Conservation (phyloP, 2,888 invertebrate species). For the Lasioglossum marginatum region DNA sequence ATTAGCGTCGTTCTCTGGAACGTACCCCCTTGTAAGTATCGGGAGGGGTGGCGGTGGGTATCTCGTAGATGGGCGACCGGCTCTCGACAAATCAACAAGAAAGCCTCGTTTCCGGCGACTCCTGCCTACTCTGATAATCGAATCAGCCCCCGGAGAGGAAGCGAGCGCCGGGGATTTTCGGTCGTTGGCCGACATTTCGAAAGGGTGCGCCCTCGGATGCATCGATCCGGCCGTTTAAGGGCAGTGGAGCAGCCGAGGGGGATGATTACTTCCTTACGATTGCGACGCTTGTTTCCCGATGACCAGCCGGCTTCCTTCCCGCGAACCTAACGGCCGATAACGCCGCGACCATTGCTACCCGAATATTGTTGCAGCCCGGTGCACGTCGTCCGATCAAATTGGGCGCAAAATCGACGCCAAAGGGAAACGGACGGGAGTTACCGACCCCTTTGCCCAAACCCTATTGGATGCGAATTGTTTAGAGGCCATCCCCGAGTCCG, state of each 20-base stretch:
- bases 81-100: constrained; percentile 39
- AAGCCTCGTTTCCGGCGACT: constrained; percentile 47
- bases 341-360: constrained; percentile 15
- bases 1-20: neutral
- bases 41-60: neutral
- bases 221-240: constrained; percentile 63
- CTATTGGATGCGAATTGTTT: neutral
- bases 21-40: neutral
- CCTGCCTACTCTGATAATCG: constrained; percentile 45
- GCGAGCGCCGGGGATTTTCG: constrained; percentile 48
- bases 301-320: constrained; percentile 46
- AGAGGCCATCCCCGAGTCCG: neutral
- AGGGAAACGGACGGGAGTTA: neutral
- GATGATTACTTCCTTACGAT: constrained; percentile 63
- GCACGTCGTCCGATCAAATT: constrained; percentile 36
- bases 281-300: constrained; percentile 56
- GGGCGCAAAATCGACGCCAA: constrained; percentile 13
- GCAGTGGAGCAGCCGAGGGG: constrained; percentile 51
- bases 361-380: constrained; percentile 40
- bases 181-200: constrained; percentile 65
- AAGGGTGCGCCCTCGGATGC: constrained; percentile 48
- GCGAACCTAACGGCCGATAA: constrained; percentile 59
- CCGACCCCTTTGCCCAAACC: neutral
- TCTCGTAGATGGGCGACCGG: neutral
- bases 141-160: neutral